Evolutionary conservation across 2,113 vertebrate genomes (phyloP), one percentile per base, ranked within the genome.

Genomic region (Coturnix japonica): DNA sequence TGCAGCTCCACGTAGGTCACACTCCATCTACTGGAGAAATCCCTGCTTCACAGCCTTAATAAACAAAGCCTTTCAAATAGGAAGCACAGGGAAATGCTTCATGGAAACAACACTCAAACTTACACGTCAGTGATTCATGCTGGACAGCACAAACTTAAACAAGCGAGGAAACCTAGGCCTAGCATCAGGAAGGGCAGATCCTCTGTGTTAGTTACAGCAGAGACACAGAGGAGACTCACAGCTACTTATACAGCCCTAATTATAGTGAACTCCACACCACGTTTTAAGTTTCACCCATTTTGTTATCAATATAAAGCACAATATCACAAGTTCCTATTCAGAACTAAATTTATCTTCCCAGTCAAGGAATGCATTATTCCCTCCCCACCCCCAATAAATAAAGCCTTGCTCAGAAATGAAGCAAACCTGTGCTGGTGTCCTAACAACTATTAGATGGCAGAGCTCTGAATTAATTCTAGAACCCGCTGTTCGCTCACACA

Each of bases 1-100:
- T 2, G 60, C 7, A 9, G 23, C 61, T 90, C 54, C 44, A 9
- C 12, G 73, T 14, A 65, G 53, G 69, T 33, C 15, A 15, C 30
- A 1, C 93, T 76, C 95, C 95, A 96, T 81, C 95, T 96, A 26
- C 95, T 78, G 96, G 96, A 79, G 46, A 92, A 89, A 84, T 0
- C 4, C 4, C 5, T 33, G 25, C 30, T 75, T 47, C 74, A 76
- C 74, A 76, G 35, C 41, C 51, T 26, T 30, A 10, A 17, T 2
- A 44, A 90, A 94, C 92, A 88, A 94, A 79, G 89, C 90, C 66
- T 41, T 23, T 18, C 56, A 1, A 74, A 70, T 16, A 19, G 61
- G 46, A 60, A 63, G 70, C 85, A 26, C 57, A 2, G 53, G 7
- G 9, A 93, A 43, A 30, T 0, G 17, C 15, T 63, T 33, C 70